Conservation (phyloP, 2,113 vertebrate species). For the Ondatra zibethicus region DNA sequence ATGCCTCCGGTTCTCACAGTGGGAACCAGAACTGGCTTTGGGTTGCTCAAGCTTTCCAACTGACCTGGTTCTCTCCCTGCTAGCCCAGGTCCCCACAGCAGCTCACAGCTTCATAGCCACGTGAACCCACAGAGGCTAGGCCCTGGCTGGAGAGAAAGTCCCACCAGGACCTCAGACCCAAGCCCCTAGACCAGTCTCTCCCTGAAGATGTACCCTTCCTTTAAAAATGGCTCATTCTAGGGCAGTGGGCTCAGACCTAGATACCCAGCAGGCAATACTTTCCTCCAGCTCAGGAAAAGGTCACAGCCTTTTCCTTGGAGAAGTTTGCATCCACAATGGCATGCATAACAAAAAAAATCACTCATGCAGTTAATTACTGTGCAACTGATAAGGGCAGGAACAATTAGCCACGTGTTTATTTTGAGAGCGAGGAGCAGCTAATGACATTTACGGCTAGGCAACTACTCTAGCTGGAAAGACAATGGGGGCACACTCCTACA, state of each 20-base stretch:
- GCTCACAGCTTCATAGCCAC: background rate
- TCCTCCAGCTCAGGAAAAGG: background rate
- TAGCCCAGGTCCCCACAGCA: background rate
- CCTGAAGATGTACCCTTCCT: background rate
- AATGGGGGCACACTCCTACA: background rate
- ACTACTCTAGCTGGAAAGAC: background rate
- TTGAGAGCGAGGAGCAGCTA: constrained; percentile 34
- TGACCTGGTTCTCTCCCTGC: background rate
- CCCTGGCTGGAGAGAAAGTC: background rate
- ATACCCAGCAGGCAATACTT: background rate
- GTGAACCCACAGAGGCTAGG: background rate
- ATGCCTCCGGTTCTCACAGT: background rate
- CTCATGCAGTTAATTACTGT: background rate
- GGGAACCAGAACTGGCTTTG: background rate
- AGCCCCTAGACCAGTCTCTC: background rate
- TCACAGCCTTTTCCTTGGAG: background rate
- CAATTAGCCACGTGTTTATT: constrained; percentile 30
- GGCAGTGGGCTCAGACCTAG: background rate
- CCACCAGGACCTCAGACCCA: background rate
- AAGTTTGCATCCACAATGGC: background rate
- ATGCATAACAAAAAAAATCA: background rate
- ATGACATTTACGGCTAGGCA: constrained; percentile 29
- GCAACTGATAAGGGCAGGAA: constrained; percentile 17
- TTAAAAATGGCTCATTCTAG: background rate
- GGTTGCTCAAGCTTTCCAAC: background rate